Evolutionary conservation across 2,113 vertebrate genomes (phyloP).

Genomic region (Cochlearius cochlearius): DNA sequence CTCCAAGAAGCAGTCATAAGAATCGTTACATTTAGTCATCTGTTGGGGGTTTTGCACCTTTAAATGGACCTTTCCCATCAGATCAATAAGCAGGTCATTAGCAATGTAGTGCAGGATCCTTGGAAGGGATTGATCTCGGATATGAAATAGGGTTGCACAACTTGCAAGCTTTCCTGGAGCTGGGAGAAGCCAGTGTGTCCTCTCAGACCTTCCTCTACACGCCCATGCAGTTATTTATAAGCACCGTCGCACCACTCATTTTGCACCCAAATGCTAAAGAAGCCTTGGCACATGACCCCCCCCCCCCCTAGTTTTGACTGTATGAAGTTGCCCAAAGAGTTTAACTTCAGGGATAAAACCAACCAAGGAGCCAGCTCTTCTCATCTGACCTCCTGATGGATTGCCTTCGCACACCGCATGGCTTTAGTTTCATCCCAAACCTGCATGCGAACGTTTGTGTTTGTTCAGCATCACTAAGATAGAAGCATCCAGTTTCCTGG

Average conservation of each 20-base stretch:
- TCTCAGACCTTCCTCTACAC: not conserved
- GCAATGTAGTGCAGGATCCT: fast-evolving
- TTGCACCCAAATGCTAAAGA: not conserved
- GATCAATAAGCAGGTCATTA: not conserved
- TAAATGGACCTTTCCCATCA: not conserved
- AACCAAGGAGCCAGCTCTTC: not conserved
- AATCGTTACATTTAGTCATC: not conserved
- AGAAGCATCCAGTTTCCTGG: not conserved
- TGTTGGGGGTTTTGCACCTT: not conserved
- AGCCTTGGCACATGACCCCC: not conserved
- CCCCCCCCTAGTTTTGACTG: not conserved
- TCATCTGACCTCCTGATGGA: not conserved
- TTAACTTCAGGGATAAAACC: not conserved
- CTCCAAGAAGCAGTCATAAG: not conserved
- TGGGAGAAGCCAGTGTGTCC: not conserved
- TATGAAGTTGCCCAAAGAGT: not conserved
- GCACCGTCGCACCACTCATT: fast-evolving
- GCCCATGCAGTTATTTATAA: not conserved
- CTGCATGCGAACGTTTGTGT: fast-evolving
- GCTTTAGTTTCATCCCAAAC: not conserved
- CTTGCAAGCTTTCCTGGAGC: not conserved
- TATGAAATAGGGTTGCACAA: not conserved
- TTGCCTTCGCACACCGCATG: not conserved
- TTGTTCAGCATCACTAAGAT: not conserved
- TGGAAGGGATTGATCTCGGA: not conserved